phyloP scores from a whole-genome alignment of 1,140 invertebrate genomes.

The Saxidomus purpurata region DNA sequence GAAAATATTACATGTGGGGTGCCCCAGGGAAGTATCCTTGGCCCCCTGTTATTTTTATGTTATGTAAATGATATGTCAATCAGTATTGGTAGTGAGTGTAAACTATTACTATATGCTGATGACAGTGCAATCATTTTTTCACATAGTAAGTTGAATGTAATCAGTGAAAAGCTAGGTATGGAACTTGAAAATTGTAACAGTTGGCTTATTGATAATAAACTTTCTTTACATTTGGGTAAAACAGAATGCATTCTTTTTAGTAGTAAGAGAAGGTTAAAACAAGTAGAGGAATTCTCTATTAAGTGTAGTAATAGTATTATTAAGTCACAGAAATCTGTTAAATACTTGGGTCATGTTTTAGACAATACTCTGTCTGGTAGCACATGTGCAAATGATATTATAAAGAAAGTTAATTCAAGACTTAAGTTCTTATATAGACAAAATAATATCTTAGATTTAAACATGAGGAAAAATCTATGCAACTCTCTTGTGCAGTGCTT shows the following conservation, averaged over 20 bases:
- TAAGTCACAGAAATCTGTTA: neutral
- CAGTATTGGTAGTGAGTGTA: neutral
- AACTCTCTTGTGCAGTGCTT: neutral
- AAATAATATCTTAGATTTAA: neutral
- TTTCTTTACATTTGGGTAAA: conserved; percentile 29
- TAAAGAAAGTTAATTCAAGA: too few relatives aligned
- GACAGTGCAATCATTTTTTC: conserved; percentile 23
- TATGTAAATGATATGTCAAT: conserved; percentile 29
- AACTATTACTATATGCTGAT: conserved; percentile 21
- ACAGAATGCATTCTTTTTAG: neutral
- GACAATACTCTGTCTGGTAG: neutral
- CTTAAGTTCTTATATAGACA: neutral
- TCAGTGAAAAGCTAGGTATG: conserved; percentile 6
- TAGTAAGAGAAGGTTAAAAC: neutral
- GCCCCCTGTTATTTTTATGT: neutral
- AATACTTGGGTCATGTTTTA: neutral
- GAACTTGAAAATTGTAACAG: conserved; percentile 11
- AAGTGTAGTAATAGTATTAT: neutral
- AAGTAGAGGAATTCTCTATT: neutral
- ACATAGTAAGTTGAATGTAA: neutral
- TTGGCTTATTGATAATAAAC: neutral
- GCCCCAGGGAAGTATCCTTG: conserved; percentile 35
- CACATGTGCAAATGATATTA: neutral
- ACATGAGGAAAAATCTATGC: neutral
- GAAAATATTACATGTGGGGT: conserved; percentile 3